Percentiles rank a stretch among this genome's conserved stretches.
Evolutionary conservation across 2,113 vertebrate genomes (phyloP).

Genomic region (Calidris pygmaea): DNA sequence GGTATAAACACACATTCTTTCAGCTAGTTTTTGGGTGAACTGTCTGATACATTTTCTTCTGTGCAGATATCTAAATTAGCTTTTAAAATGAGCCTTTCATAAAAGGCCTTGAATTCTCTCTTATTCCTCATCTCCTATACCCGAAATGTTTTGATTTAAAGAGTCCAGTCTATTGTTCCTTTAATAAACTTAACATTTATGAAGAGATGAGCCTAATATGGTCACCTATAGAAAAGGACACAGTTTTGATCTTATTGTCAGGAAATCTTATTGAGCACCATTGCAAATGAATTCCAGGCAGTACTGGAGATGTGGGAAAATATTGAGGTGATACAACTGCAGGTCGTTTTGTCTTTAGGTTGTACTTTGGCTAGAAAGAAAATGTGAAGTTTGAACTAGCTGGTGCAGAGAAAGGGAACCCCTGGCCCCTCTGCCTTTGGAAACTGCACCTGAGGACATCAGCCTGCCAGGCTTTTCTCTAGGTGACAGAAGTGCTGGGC

Average conservation of each 20-base stretch:
- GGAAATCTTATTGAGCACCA: not conserved
- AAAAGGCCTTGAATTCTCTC: not conserved
- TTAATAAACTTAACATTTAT: not conserved
- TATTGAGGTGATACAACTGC: not conserved
- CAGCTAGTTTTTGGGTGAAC: conserved; percentile 18
- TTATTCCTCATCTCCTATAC: not conserved
- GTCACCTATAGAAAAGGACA: not conserved
- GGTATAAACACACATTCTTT: conserved; percentile 1
- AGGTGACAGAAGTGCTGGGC: not conserved
- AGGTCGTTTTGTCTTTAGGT: not conserved
- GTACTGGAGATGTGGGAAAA: not conserved
- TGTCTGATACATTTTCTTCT: not conserved
- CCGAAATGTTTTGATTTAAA: conserved; percentile 11
- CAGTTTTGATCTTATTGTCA: not conserved
- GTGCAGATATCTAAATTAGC: not conserved
- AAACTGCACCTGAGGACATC: not conserved
- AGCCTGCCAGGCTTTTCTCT: not conserved
- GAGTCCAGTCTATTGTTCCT: not conserved
- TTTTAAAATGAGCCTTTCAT: conserved; percentile 28
- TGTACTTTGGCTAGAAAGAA: not conserved
- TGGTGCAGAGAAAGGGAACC: not conserved
- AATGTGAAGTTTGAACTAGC: not conserved
- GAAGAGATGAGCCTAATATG: not conserved
- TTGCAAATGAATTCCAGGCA: not conserved
- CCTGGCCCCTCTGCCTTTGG: not conserved